Base-by-base conservation (phyloP, 2,113 vertebrate genomes). In the Apodemus sylvaticus region DNA sequence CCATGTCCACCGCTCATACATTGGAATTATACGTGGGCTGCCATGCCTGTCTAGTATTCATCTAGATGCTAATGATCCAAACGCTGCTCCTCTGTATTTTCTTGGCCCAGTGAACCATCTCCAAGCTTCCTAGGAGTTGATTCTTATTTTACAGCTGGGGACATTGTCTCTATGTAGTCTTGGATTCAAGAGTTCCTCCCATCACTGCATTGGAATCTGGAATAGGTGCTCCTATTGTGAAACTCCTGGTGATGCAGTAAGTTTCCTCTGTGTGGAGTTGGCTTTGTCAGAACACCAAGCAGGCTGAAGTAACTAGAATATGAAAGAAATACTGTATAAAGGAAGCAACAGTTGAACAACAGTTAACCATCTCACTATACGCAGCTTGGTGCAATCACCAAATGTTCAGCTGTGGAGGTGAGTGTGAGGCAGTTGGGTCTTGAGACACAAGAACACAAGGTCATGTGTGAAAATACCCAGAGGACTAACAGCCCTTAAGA, bases 401-500 rank as follows among this genome's bases (percentile, higher is more conserved):
- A 99, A 98, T 99, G 99, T 94, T 99, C 99, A 0, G 98, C 99
- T 90, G 97, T 99, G n/a, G 99, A 99, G 77, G 99, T 99, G 97
- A 99, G 99, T 0, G 99, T 99, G 97, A 99, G 0, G 99, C 99
- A 96, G 98, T 99, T 91, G 99, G 99, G 7, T 87, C 99, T 99
- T 1, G 99, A 99, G 83, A 99, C 99, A 4, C 99, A 99, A 98
- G 99, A 99, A 29, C 99, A 99, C 97, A 99, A 99, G 97, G 99
- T 99, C 96, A 99, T 99, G 99, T 99, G 99, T 12, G 12, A 22
- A n/a, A 71, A 55, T 39, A 22, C 19, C 22, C 36, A 42, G 24
- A 22, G 53, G n/a, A n/a, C 22, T 45, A 55, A 71, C 22, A 71
- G n/a, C 13, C 22, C 20, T 39, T 70, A 53, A 17, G 42, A 39